Evolutionary conservation across 2,113 vertebrate species (phyloP).

Genomic region (Gymnorhina tibicen): DNA sequence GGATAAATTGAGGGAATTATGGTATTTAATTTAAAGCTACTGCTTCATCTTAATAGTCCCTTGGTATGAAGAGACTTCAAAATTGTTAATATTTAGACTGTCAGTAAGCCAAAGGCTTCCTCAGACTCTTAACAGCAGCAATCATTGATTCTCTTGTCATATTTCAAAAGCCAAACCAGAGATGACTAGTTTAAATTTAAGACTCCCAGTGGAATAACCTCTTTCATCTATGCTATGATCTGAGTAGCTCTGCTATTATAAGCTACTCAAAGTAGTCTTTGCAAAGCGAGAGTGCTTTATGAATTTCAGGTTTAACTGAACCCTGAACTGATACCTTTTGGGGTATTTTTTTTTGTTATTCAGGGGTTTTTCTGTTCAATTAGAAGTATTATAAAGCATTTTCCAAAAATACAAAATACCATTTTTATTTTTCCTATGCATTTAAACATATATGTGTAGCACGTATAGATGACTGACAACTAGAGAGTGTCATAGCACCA

Average conservation of each 20-base stretch:
- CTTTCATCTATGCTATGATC: conserved; percentile 20
- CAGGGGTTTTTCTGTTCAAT: not conserved
- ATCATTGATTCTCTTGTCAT: conserved; percentile 4
- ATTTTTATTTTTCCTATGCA: not conserved
- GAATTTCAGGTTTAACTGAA: not conserved
- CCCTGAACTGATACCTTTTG: not conserved
- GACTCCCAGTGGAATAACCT: conserved; percentile 12
- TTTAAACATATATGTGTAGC: not conserved
- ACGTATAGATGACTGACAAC: not conserved
- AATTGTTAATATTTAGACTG: not conserved
- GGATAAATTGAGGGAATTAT: conserved; percentile 25
- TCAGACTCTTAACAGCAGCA: conserved; percentile 7
- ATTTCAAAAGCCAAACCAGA: conserved; percentile 32
- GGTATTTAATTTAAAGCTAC: conserved; percentile 26
- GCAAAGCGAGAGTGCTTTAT: not conserved
- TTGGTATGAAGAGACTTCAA: not conserved
- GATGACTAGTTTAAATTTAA: conserved; percentile 30
- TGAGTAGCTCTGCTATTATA: conserved; percentile 19
- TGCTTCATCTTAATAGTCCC: conserved; percentile 31
- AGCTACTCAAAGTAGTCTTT: conserved; percentile 8
- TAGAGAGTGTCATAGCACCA: not conserved
- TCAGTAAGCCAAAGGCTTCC: not conserved
- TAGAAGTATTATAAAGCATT: not conserved
- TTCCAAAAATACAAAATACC: not conserved
- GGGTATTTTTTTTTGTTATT: not conserved